phyloP scores from a whole-genome alignment of 2,888 invertebrate species.

The Netelia fuscicornis region DNA sequence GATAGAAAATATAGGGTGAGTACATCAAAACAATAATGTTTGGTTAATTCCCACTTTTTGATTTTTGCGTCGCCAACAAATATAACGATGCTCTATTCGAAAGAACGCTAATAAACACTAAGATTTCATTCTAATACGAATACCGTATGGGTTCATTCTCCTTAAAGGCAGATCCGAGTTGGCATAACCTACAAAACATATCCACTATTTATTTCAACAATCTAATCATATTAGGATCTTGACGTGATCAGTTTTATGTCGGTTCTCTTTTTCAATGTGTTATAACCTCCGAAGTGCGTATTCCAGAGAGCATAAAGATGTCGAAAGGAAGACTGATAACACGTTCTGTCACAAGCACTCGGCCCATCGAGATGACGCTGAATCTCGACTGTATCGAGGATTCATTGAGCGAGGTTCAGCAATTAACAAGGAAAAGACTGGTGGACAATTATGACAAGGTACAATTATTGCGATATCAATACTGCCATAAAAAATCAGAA shows the following conservation, averaged over 20 bases:
- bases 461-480: constrained; percentile 17
- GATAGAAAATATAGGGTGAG: constrained; percentile 43
- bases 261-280: background rate
- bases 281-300: background rate
- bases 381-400: constrained; percentile 85
- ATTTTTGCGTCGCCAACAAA: background rate
- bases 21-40: background rate
- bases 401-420: constrained; percentile 84
- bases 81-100: too few relatives aligned
- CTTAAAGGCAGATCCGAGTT: too few relatives aligned
- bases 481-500: background rate
- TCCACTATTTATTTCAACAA: too few relatives aligned
- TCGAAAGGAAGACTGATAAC: constrained; percentile 75
- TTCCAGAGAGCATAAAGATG: constrained; percentile 71
- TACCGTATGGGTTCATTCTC: too few relatives aligned
- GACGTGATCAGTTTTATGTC: too few relatives aligned
- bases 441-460: constrained; percentile 82
- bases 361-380: constrained; percentile 80
- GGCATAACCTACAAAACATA: too few relatives aligned
- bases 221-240: too few relatives aligned
- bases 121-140: too few relatives aligned
- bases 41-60: background rate
- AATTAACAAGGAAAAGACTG: constrained; percentile 76
- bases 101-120: too few relatives aligned
- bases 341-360: constrained; percentile 76